These are phyloP conservation scores for Papilio gigon DNA, from an alignment of 2,888 invertebrate species.

Conservation along the genomic window DNA sequence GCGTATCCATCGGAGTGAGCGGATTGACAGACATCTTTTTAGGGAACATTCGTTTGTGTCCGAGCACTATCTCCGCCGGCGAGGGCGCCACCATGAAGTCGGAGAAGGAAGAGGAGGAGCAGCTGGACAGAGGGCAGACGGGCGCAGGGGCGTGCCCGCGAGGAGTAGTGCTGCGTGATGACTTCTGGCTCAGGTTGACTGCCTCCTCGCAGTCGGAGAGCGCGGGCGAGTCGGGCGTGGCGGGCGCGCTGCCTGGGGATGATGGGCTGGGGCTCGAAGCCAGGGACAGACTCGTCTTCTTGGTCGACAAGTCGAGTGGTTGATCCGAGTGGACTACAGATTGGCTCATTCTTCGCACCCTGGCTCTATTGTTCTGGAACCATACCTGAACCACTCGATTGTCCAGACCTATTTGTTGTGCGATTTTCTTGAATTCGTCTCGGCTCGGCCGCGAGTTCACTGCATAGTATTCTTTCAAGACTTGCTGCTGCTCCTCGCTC, in stretches of 20 bases:
- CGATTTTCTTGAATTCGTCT: conserved; percentile 95
- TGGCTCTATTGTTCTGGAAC: conserved; percentile 97
- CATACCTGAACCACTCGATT: conserved; percentile 95
- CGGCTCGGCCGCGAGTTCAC: conserved; percentile 96
- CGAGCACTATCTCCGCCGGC: conserved; percentile 70
- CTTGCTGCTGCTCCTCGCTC: conserved; percentile 95
- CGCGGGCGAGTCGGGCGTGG: conserved; percentile 67
- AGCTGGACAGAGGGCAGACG: conserved; percentile 84
- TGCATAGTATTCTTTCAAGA: conserved; percentile 94
- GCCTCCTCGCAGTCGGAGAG: conserved; percentile 87
- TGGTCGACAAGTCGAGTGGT: conserved; percentile 95
- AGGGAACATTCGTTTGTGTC: conserved; percentile 64
- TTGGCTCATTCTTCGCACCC: conserved; percentile 88
- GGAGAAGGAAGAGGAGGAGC: conserved; percentile 80
- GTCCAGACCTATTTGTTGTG: conserved; percentile 88
- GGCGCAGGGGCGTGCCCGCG: conserved; percentile 65
- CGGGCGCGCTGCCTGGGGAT: conserved; percentile 84
- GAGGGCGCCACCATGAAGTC: conserved; percentile 79
- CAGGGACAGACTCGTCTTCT: conserved; percentile 83
- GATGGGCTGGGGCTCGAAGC: conserved; percentile 84
- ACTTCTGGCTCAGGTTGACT: conserved; percentile 89
- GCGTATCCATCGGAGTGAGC: conserved; percentile 86
- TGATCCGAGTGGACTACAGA: conserved; percentile 83
- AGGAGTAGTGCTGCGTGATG: conserved; percentile 84
- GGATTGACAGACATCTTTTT: conserved; percentile 68